Evolutionary conservation across 2,113 vertebrate species (phyloP).

Genomic region (Opisthocomus hoazin): DNA sequence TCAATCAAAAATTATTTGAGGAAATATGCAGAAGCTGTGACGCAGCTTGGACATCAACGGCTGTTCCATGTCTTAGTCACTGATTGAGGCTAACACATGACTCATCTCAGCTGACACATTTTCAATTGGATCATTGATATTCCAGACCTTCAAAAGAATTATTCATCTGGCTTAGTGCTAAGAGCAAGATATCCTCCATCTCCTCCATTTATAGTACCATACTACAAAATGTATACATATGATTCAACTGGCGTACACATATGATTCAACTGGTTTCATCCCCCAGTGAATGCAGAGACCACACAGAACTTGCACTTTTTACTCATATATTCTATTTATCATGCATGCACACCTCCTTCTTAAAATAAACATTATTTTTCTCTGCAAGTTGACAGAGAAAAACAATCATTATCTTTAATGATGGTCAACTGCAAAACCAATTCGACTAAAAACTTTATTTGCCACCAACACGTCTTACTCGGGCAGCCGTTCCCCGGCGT

Average conservation of each 20-base stretch:
- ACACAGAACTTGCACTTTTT: background rate
- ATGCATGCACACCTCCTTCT: background rate
- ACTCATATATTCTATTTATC: background rate
- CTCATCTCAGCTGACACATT: constrained; percentile 56
- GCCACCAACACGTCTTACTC: background rate
- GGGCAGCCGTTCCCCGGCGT: background rate
- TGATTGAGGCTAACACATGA: constrained; percentile 54
- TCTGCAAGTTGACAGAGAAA: background rate
- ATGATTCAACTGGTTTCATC: background rate
- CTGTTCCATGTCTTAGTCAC: constrained; percentile 52
- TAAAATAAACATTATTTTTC: background rate
- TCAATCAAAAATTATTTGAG: constrained; percentile 32
- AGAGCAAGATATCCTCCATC: background rate
- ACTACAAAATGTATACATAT: background rate
- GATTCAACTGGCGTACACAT: background rate
- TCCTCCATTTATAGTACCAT: background rate
- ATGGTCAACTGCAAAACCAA: background rate
- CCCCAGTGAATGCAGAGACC: background rate
- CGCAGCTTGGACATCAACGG: constrained; percentile 42
- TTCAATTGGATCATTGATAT: constrained; percentile 52
- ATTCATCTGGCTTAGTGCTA: background rate
- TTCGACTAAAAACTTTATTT: background rate
- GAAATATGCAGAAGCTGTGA: constrained; percentile 38
- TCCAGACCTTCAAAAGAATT: constrained; percentile 34
- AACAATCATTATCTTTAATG: background rate